Evolutionary conservation across 2,113 vertebrate genomes (phyloP).

Genomic region (Ptychochromis oligacanthus): DNA sequence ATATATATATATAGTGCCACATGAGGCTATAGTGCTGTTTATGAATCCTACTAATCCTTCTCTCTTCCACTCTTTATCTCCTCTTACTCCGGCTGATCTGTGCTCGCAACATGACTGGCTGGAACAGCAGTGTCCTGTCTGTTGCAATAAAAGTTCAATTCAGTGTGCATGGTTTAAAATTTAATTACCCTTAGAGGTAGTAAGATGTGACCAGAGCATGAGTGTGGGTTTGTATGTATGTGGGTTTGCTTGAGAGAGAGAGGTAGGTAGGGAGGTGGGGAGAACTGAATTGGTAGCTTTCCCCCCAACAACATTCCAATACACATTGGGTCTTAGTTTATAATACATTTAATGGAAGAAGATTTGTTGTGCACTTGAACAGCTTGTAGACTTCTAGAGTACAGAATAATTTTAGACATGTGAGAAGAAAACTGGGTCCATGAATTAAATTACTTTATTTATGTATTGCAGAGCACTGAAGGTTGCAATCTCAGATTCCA

Average conservation of each 20-base stretch:
- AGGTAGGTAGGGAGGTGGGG: background rate
- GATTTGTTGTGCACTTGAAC: background rate
- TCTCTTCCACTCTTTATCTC: background rate
- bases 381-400: background rate
- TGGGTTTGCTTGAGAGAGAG: background rate
- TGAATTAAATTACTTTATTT: background rate
- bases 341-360: background rate
- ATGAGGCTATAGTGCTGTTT: background rate
- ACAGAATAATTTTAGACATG: background rate
- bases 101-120: conserved; percentile 18
- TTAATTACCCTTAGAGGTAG: conserved; percentile 51
- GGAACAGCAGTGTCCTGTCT: conserved; percentile 46
- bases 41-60: background rate
- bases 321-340: background rate
- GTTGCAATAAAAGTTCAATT: conserved; percentile 35
- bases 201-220: background rate
- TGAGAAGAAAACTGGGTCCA: background rate
- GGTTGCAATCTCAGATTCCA: conserved; percentile 4
- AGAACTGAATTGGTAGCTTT: background rate
- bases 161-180: conserved; percentile 43
- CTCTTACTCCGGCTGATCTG: background rate
- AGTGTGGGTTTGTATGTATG: background rate
- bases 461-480: background rate
- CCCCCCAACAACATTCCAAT: background rate
- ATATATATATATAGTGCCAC: no score